These are phyloP conservation scores for Shinisaurus crocodilurus DNA, from an alignment of 2,113 vertebrate species.

Conservation along the genomic window DNA sequence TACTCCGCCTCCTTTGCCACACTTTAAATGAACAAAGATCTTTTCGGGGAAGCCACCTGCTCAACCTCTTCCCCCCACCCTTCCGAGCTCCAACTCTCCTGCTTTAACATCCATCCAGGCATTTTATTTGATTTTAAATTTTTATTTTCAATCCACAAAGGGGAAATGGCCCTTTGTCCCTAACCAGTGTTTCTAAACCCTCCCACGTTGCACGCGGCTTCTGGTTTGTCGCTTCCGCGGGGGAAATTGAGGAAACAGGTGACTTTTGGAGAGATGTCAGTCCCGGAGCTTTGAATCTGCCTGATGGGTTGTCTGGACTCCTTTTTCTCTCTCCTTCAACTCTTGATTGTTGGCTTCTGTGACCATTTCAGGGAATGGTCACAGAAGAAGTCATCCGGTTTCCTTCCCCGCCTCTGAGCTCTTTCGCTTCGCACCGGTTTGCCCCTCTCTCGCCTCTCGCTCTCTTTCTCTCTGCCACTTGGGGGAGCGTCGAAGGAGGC, in stretches of 20 bases:
- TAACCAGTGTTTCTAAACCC: neutral
- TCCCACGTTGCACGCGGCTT: neutral
- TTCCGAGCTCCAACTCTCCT: neutral
- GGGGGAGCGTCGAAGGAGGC: too few species aligned
- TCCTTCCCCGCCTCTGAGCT: too few species aligned
- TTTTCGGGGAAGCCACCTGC: neutral
- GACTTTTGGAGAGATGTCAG: neutral
- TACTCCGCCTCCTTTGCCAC: too few species aligned
- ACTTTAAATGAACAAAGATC: too few species aligned
- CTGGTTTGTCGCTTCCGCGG: neutral
- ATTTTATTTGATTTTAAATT: too few species aligned
- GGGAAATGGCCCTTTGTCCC: neutral
- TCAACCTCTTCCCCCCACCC: neutral
- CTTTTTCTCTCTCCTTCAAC: neutral
- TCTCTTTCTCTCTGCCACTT: too few species aligned
- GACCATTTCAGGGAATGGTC: too few species aligned
- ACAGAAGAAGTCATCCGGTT: too few species aligned
- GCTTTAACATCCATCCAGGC: neutral
- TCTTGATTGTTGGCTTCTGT: neutral
- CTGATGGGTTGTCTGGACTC: too few species aligned
- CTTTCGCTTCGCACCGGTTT: neutral
- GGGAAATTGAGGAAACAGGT: neutral
- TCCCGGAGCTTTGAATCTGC: neutral
- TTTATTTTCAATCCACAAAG: too few species aligned
- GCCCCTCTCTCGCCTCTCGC: neutral